Evolutionary conservation across 2,113 vertebrate genomes (phyloP), one percentile per base, ranked within the genome.

Genomic region (Abramis brama): DNA sequence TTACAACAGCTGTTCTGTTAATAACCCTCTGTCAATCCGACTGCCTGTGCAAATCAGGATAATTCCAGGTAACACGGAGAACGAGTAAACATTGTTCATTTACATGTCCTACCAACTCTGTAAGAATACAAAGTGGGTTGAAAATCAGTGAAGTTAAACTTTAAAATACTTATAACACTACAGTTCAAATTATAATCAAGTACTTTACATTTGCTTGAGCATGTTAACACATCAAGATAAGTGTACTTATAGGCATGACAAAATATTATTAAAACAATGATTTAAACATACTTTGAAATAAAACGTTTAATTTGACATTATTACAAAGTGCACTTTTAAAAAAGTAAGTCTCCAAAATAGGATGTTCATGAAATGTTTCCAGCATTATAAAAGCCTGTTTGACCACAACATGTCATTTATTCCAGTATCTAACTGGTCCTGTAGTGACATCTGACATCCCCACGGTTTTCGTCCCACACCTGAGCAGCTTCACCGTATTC

Each of bases 381-480:
- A 70, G 7, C 17, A 70, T 70, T 39, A 39, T 12, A 21, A 71
- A 71, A 11, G 68, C 19, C 68, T 5, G 36, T 12, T 36, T 23
- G 33, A 43, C 19, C 68, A 39, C 68, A 39, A 19, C 64, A 21
- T 21, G 64, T 33, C 30, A 21, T 70, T 70, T 9, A 19, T 33
- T 68, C 19, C 19, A 23, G 36, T 2, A 11, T 71, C 33, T 39
- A 39, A 1, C 52, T 3, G 57, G 43, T 30, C 64, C 30, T 36
- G 79, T 73, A 3, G 78, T 60, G 21, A 79, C 10, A 89, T 90
- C 50, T 17, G 66, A 1, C 50, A 71, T 92, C 84, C 86, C 89
- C 93, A 92, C 94, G 92, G 94, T 95, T 94, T 92, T 92, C 91
- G 94, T 96, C 94, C 93, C 95, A 95, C 94, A 96, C 95, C 94